Conservation (phyloP, 2,113 vertebrate genomes). For the Pelusios castaneus region DNA sequence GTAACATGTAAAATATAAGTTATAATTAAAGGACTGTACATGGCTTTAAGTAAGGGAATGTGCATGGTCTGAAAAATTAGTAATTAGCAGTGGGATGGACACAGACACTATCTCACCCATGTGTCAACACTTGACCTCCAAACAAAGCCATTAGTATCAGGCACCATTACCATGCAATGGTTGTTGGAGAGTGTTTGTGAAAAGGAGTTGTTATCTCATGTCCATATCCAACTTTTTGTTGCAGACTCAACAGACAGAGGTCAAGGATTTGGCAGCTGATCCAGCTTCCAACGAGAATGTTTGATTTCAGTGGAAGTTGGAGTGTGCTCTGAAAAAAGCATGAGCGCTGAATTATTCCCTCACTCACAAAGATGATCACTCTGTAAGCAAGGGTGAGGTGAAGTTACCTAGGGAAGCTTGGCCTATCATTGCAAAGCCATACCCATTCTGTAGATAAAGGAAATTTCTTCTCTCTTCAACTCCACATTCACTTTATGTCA, state of each 20-base stretch:
- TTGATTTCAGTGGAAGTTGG: no score
- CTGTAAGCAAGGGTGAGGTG: background rate
- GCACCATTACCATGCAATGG: background rate
- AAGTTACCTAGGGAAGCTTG: background rate
- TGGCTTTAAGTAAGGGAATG: background rate
- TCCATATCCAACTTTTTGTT: background rate
- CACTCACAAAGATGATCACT: background rate
- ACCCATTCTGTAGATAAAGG: background rate
- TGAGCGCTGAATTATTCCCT: background rate
- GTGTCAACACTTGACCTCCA: background rate
- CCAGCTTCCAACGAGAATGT: background rate
- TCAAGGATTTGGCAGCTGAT: background rate
- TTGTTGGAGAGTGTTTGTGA: background rate
- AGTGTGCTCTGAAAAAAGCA: background rate
- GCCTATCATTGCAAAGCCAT: background rate
- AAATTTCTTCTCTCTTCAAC: background rate
- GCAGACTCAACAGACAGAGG: background rate
- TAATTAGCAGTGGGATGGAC: background rate
- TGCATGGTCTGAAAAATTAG: background rate
- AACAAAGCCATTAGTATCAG: background rate
- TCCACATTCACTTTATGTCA: background rate
- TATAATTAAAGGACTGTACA: no score
- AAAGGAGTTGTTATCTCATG: background rate
- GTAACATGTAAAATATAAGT: conserved; percentile 3
- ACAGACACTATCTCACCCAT: background rate